A percentile compares a stretch with the other conserved stretches of the same genome.
Conservation (phyloP, 1,140 invertebrate genomes). For the Hetaerina americana region DNA sequence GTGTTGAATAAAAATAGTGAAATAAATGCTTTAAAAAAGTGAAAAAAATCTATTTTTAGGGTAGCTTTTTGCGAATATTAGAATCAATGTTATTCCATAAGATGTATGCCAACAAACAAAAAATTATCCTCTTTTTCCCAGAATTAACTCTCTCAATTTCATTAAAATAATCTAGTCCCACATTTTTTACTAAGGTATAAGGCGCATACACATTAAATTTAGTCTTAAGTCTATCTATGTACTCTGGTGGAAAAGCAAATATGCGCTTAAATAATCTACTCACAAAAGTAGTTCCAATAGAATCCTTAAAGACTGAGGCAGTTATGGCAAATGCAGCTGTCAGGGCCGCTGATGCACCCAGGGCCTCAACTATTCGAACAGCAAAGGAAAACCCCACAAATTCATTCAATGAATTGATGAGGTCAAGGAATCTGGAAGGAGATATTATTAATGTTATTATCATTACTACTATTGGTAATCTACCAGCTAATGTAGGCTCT, state of each 20-base stretch:
- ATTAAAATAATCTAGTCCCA: neutral
- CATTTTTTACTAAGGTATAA: neutral
- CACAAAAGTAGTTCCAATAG: constrained; percentile 48
- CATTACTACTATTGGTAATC: neutral
- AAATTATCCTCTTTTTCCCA: no score
- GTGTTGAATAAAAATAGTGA: neutral
- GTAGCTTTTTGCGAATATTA: no score
- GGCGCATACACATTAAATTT: no score
- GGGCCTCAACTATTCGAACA: constrained; percentile 43
- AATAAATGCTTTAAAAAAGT: neutral
- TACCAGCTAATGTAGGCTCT: no score
- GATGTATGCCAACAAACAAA: no score
- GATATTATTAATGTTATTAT: neutral
- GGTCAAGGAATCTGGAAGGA: constrained; percentile 36
- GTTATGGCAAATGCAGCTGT: constrained; percentile 49
- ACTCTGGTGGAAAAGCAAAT: no score
- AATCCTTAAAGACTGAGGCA: constrained; percentile 44
- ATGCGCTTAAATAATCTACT: no score
- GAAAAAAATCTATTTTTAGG: no score
- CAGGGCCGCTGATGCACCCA: constrained; percentile 46
- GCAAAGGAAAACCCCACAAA: constrained; percentile 47
- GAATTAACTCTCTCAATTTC: no score
- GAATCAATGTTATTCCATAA: no score
- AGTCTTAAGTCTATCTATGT: no score
- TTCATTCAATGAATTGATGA: constrained; percentile 29